These are phyloP conservation scores for Galaxea fascicularis DNA, from an alignment of 92 coral and sea anemone genomes.

Conservation along the genomic window DNA sequence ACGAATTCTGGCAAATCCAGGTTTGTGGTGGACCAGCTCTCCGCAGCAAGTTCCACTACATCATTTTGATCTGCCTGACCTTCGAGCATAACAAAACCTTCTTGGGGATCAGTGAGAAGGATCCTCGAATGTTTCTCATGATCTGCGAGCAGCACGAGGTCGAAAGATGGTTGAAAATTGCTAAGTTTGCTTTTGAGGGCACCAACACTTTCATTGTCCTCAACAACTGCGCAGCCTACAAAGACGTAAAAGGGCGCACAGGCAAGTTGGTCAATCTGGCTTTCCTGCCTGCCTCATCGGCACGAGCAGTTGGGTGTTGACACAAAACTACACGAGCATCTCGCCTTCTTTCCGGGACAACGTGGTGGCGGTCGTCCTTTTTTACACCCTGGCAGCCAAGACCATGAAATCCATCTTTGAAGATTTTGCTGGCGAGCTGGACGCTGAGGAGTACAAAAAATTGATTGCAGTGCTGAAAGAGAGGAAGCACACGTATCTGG, in stretches of 20 bases:
- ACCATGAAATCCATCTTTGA: too few species aligned
- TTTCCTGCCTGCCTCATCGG: slow-evolving; percentile 15
- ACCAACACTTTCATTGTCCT: too few species aligned
- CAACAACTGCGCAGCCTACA: slow-evolving; percentile 43
- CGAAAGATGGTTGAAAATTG: too few species aligned
- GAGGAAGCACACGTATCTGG: slow-evolving; percentile 14
- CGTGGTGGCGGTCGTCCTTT: too few species aligned
- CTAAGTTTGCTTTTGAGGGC: too few species aligned
- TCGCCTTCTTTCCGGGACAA: slow-evolving; percentile 31
- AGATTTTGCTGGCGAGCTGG: slow-evolving; percentile 52
- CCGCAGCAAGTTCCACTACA: neutral
- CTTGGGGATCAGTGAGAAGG: neutral
- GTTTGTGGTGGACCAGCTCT: slow-evolving; percentile 6
- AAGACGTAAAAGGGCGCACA: slow-evolving; percentile 45
- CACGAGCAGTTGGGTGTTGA: slow-evolving; percentile 35
- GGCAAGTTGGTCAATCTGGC: neutral
- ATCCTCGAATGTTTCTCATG: too few species aligned
- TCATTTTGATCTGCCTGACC: slow-evolving; percentile 22
- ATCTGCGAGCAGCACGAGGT: too few species aligned
- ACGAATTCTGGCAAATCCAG: slow-evolving; percentile 24
- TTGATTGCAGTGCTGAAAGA: neutral
- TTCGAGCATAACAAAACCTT: slow-evolving; percentile 5
- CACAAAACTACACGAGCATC: slow-evolving; percentile 23
- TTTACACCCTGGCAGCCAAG: too few species aligned
- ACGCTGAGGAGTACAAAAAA: neutral